Base-by-base conservation (phyloP, 2,113 vertebrate species). In the Entelurus aequoreus region DNA sequence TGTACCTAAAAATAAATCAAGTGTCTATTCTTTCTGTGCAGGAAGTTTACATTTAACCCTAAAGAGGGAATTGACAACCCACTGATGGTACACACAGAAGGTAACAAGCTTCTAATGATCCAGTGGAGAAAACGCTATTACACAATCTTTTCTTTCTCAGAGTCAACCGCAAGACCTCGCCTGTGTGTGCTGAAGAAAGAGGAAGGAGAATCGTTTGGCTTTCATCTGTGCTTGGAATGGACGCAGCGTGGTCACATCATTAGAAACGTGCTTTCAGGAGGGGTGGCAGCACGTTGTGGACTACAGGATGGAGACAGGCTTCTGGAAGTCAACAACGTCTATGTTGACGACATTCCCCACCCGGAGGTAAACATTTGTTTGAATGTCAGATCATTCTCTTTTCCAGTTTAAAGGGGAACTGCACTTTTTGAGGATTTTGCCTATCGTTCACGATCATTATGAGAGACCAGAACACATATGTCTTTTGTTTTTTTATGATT, bases 1-100 rank as follows among this genome's bases (percentile, higher is more conserved):
- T 46, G 42, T 12, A 46, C 11, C 12, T 5, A 46, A 9, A 46
- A 46, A 46, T 46, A 11, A 11, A 28, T 28, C 28, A 12, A 9
- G 8, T 42, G 40, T 9, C 10, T 46, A 28, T 28, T 59, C 5
- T 68, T 37, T 77, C 9, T 83, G 40, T 86, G 52, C 44, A 97
- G 94, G 82, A 95, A 89, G 79, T 97, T 94, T 81, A 88, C 85
- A 68, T 97, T 98, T 81, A 93, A 96, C 86, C 92, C 94, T 5
- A 96, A 93, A 82, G 87, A 92, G 71, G 96, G 95, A 61, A 94
- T 99, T 5, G 95, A 98, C 83, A 99, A 98, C 81, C 95, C 95
- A 55, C 90, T 84, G 65, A 90, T 99, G 88, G 92, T 91, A 0
- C 82, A 92, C 82, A 76, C 90, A 14, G 95, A 98, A 51, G 92